These are phyloP conservation scores for Carduelis carduelis DNA, from an alignment of 2,797 vertebrate genomes.

Conservation along the genomic window DNA sequence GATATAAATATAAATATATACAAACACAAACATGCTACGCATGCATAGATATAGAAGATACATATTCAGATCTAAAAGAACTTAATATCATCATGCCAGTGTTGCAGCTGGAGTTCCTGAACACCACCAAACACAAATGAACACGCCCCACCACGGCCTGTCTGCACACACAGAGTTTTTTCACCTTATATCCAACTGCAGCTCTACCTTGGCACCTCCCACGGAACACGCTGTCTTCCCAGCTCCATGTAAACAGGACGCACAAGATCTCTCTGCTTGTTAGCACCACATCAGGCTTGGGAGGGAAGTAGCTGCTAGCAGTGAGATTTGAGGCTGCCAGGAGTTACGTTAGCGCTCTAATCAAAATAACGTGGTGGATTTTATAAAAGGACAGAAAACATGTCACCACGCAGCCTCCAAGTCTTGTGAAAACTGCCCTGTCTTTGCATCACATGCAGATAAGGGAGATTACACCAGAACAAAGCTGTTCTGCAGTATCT, in stretches of 20 bases:
- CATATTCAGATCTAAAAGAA: not conserved
- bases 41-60: not conserved
- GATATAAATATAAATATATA: not conserved
- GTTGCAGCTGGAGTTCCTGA: not conserved
- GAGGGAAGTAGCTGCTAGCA: not conserved
- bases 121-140: not conserved
- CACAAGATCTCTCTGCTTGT: not conserved
- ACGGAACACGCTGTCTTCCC: not conserved
- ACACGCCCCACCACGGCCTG: not conserved
- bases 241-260: not conserved
- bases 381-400: conserved; percentile 9
- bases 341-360: conserved; percentile 9
- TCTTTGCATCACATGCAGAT: conserved; percentile 10
- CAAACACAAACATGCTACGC: not conserved
- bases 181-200: not conserved
- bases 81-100: not conserved
- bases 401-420: not conserved
- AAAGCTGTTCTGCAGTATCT: not conserved
- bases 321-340: not conserved
- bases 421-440: not conserved
- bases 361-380: not conserved
- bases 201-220: not conserved
- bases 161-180: not conserved
- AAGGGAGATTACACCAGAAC: conserved; percentile 8
- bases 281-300: not conserved